A percentile compares a stretch with the other conserved stretches of the same genome.
Conservation (phyloP, 1,140 invertebrate species). For the Drosophila chauvacae region DNA sequence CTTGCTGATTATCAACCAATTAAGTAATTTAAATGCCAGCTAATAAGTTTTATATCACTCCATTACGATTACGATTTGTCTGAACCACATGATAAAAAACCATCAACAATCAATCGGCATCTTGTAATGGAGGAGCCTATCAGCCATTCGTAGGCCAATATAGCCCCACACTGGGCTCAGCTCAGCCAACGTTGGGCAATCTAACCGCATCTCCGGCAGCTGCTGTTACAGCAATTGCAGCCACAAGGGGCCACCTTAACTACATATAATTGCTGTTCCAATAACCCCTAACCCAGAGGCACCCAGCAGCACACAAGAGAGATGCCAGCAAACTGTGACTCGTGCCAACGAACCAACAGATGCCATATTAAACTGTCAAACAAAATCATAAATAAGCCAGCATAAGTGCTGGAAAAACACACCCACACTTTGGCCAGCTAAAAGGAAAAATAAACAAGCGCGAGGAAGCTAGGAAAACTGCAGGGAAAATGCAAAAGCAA, state of each 20-base stretch:
- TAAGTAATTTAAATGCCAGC: not conserved
- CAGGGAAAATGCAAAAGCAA: slow-evolving; percentile 9
- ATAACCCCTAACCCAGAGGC: slow-evolving; percentile 68
- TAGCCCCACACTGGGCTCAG: slow-evolving; percentile 36
- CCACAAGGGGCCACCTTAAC: slow-evolving; percentile 41
- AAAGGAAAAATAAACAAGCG: slow-evolving; percentile 9
- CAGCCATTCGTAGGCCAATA: slow-evolving; percentile 34
- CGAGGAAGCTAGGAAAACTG: slow-evolving; percentile 8
- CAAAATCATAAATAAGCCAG: slow-evolving; percentile 59
- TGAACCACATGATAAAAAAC: slow-evolving; percentile 29
- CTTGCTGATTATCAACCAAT: not conserved
- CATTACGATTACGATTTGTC: no score
- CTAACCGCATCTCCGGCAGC: slow-evolving; percentile 52
- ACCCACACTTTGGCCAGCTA: slow-evolving; percentile 27
- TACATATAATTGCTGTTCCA: slow-evolving; percentile 68
- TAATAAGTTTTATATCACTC: slow-evolving; percentile 14
- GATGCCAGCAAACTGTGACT: slow-evolving; percentile 46
- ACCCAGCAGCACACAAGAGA: slow-evolving; percentile 34
- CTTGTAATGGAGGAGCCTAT: slow-evolving; percentile 33
- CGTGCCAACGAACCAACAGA: slow-evolving; percentile 59
- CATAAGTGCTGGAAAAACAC: slow-evolving; percentile 35
- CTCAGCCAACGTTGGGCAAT: slow-evolving; percentile 48
- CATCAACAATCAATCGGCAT: slow-evolving; percentile 47
- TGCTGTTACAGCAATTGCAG: slow-evolving; percentile 47
- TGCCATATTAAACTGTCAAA: slow-evolving; percentile 65